A percentile compares a stretch with the other conserved stretches of the same genome.
phyloP scores from a whole-genome alignment of 2,113 vertebrate genomes.

The Ascaphus truei region DNA sequence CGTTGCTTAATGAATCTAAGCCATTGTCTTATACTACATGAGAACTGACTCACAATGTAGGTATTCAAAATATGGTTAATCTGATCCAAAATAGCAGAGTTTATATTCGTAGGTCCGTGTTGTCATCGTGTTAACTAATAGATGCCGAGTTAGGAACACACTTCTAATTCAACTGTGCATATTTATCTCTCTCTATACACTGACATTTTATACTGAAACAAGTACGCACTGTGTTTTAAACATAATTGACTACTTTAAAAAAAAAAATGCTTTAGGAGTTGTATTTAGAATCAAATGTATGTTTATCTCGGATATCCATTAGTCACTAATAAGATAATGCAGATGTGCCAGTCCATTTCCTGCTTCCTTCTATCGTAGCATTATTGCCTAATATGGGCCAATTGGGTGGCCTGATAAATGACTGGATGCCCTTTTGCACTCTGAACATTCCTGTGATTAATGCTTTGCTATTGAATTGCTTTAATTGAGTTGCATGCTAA shows the following conservation, averaged over 20 bases:
- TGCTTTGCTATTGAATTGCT: slow-evolving; percentile 75
- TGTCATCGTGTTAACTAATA: too few relatives aligned
- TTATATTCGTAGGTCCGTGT: too few relatives aligned
- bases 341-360: slow-evolving; percentile 77
- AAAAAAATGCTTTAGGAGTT: background rate
- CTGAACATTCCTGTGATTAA: slow-evolving; percentile 71
- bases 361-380: slow-evolving; percentile 80
- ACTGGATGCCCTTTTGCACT: slow-evolving; percentile 78
- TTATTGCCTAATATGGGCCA: slow-evolving; percentile 75
- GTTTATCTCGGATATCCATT: slow-evolving; percentile 78
- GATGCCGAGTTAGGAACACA: too few relatives aligned
- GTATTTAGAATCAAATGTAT: slow-evolving; percentile 70
- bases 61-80: too few relatives aligned
- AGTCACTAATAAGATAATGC: slow-evolving; percentile 76
- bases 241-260: too few relatives aligned
- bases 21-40: too few relatives aligned
- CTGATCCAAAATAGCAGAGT: too few relatives aligned
- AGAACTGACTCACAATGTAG: too few relatives aligned
- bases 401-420: slow-evolving; percentile 75
- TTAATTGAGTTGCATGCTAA: too few relatives aligned
- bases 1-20: too few relatives aligned
- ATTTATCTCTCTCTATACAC: too few relatives aligned
- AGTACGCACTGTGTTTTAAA: background rate
- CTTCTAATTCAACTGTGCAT: too few relatives aligned
- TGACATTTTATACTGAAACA: background rate